Conservation (phyloP, 2,113 vertebrate species). For the Crotalus viridis region DNA sequence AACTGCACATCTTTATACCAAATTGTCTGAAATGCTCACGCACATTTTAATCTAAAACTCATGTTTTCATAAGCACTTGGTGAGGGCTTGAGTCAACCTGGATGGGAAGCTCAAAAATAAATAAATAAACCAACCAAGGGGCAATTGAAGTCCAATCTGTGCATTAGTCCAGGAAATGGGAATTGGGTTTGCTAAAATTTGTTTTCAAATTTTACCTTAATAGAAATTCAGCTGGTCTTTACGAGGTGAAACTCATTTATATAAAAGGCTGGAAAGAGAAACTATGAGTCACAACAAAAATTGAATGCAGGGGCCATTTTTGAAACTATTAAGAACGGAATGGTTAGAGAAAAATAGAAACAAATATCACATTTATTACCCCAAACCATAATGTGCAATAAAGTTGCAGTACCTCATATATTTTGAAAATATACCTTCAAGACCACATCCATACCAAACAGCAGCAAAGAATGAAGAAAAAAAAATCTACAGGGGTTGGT, state of each 20-base stretch:
- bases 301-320: slow-evolving; percentile 20
- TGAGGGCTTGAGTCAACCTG: neutral
- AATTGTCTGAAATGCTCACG: neutral
- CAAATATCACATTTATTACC: neutral
- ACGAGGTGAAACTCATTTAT: neutral
- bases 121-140: neutral
- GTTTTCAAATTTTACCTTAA: neutral
- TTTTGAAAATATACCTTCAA: neutral
- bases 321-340: slow-evolving; percentile 25
- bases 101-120: neutral
- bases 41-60: neutral
- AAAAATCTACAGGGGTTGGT: slow-evolving; percentile 26
- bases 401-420: neutral
- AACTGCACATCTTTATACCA: neutral
- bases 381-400: neutral
- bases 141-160: neutral
- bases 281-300: neutral
- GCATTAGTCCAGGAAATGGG: neutral
- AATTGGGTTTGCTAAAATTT: neutral
- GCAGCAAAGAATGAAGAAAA: neutral
- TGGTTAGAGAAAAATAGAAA: neutral
- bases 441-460: neutral
- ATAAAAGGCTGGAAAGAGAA: neutral
- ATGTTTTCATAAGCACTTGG: neutral
- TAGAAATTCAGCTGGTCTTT: neutral